Base-by-base conservation (phyloP, 1,140 invertebrate genomes). In the Trialeurodes vaporariorum region DNA sequence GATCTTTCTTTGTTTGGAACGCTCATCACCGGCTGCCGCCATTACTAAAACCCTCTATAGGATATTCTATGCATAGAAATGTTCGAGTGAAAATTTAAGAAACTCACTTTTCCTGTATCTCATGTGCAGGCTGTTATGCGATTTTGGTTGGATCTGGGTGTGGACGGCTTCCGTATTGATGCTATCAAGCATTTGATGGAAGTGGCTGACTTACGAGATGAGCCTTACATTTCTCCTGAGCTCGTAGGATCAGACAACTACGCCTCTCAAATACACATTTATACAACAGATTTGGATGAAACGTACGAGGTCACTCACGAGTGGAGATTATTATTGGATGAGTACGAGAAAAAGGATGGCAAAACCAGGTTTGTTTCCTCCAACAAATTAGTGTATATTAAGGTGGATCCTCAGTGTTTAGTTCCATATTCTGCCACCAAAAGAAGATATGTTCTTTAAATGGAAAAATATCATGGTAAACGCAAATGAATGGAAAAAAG, bases 101-200 rank as follows among this genome's bases (percentile, higher is more conserved):
- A n/a, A n/a, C n/a, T n/a, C n/a, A n/a, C n/a, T n/a, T n/a, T n/a
- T n/a, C n/a, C n/a, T n/a, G n/a, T n/a, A n/a, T n/a, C n/a, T n/a
- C n/a, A n/a, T n/a, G n/a, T n/a, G n/a, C n/a, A n/a, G 34, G 34
- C 5, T 17, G 34, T 49, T 76, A 79, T 73, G 26, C 61, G 67
- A 2, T 85, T 83, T 74, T 91, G 88, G 88, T 69, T 90, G 0
- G 78, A 86, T 11, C 79, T 80, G 71, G 88, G 87, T 2, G 84
- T 86, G 0, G 84, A 86, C 72, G 89, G 89, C 0, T 90, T 90
- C 73, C 78, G 88, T 63, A 79, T 91, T 1, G 84, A 88, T 70
- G 85, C 85, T 68, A 76, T 84, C 1, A 77, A 78, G 25, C 76
- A 77, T 64, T 64, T 84, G 59, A 75, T 80, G 63, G 83, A 85